These are phyloP conservation scores for Autographa gamma DNA, from an alignment of 2,888 invertebrate species.

Conservation along the genomic window DNA sequence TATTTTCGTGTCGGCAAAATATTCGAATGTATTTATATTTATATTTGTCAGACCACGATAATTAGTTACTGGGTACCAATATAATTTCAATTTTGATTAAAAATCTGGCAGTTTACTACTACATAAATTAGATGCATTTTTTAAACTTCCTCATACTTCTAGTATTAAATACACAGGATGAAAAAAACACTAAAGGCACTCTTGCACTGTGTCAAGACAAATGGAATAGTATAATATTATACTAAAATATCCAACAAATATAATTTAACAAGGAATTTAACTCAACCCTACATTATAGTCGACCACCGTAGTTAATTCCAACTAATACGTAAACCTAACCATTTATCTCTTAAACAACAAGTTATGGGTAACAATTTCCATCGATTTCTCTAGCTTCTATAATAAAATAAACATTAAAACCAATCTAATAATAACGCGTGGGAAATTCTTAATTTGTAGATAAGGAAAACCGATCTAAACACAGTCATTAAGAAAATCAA, in stretches of 20 bases:
- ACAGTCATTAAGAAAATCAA: conserved; percentile 33
- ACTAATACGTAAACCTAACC: conserved; percentile 32
- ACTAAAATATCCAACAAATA: background rate
- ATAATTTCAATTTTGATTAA: too few species aligned
- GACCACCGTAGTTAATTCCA: conserved; percentile 8
- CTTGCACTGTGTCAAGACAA: background rate
- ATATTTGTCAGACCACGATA: too few species aligned
- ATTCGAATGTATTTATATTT: too few species aligned
- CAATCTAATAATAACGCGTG: conserved; percentile 36
- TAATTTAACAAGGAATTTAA: background rate
- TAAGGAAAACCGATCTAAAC: conserved; percentile 27
- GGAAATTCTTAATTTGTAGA: conserved; percentile 42
- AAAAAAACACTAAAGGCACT: background rate
- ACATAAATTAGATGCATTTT: too few species aligned
- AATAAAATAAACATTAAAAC: conserved; percentile 18
- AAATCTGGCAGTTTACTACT: too few species aligned
- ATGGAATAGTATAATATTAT: background rate
- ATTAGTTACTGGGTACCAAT: too few species aligned
- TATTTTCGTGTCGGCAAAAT: too few species aligned
- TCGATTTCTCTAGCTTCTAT: conserved; percentile 19
- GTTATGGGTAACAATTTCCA: conserved; percentile 34
- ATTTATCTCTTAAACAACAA: conserved; percentile 38
- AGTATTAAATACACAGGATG: too few species aligned
- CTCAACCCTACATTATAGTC: conserved; percentile 1
- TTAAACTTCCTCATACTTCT: too few species aligned